phyloP scores from a whole-genome alignment of 2,797 vertebrate genomes.

The Merluccius polli region DNA sequence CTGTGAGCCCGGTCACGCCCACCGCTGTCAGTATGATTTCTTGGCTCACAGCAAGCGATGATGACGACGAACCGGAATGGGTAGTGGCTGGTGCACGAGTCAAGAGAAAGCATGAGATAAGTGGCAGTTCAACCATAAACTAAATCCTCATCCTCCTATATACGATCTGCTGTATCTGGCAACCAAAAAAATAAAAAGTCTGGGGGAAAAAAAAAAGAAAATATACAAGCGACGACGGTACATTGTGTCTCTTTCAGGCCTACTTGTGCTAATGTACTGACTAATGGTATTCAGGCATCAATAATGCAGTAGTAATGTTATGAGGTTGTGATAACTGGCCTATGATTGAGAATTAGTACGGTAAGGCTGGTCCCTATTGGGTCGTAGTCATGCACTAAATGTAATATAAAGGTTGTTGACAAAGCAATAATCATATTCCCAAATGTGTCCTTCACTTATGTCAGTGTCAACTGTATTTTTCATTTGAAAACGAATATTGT shows the following conservation, averaged over 20 bases:
- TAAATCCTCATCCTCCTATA: neutral
- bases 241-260: neutral
- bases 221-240: neutral
- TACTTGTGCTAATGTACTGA: neutral
- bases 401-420: neutral
- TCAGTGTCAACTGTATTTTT: neutral
- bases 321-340: slow-evolving; percentile 22
- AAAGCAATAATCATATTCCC: neutral
- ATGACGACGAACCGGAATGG: neutral
- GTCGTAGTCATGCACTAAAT: slow-evolving; percentile 1
- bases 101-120: neutral
- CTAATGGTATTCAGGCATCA: neutral
- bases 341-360: slow-evolving; percentile 16
- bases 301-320: slow-evolving; percentile 10
- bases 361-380: slow-evolving; percentile 13
- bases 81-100: neutral
- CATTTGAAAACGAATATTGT: neutral
- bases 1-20: neutral
- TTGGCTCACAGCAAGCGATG: neutral
- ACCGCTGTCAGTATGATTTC: neutral
- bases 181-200: neutral
- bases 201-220: neutral
- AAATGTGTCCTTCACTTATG: neutral
- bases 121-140: neutral
- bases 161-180: neutral